These are phyloP conservation scores for Pelmatolapia mariae DNA, from an alignment of 2,113 vertebrate species.

Conservation along the genomic window DNA sequence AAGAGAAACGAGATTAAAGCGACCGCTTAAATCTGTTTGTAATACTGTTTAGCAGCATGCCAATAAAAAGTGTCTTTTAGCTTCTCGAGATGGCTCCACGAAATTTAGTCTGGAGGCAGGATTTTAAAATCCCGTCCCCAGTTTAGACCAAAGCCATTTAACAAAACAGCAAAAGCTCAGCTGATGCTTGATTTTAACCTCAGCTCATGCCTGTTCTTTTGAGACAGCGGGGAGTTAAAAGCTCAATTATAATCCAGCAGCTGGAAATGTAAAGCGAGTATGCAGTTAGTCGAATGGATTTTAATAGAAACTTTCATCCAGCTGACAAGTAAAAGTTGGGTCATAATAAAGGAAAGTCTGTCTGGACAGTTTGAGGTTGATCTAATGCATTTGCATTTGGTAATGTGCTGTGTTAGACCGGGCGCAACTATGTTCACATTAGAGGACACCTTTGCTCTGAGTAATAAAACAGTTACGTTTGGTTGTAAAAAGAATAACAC, in stretches of 20 bases:
- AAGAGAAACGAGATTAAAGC: background rate
- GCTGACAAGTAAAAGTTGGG: background rate
- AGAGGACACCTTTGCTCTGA: background rate
- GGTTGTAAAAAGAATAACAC: background rate
- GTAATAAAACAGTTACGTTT: background rate
- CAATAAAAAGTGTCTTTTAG: background rate
- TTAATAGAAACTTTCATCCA: background rate
- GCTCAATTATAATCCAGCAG: background rate
- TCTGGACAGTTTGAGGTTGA: background rate
- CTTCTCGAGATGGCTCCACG: background rate
- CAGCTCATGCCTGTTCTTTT: background rate
- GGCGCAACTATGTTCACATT: background rate
- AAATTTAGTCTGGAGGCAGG: background rate
- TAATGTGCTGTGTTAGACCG: background rate
- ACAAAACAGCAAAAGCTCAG: background rate
- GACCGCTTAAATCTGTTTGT: background rate
- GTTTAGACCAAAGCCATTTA: background rate
- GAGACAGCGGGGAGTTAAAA: background rate
- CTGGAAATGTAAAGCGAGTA: background rate
- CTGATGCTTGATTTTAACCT: background rate
- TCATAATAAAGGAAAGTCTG: background rate
- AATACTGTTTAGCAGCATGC: background rate
- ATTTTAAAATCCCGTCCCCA: background rate
- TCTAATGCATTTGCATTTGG: background rate
- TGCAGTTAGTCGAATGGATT: background rate